Base-by-base conservation (phyloP, 2,797 vertebrate genomes). In the Chelon auratus region DNA sequence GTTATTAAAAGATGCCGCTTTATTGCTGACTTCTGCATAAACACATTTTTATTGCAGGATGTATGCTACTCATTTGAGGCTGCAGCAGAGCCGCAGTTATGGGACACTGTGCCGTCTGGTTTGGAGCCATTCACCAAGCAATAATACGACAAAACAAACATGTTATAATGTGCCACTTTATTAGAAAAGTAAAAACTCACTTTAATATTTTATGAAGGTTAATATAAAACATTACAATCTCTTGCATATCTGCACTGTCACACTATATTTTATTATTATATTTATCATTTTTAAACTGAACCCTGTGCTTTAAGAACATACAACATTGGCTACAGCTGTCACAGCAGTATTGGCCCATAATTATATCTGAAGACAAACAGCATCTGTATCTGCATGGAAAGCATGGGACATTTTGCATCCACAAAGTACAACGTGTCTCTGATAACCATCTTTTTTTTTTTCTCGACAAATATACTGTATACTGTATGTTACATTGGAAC, bases 131-230 rank as follows among this genome's bases (percentile, higher is more conserved):
- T 36, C 11, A 22, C n/a, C 59, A 52, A 76, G 37, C 33, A 89
- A 89, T 59, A 57, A 82, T 12, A 77, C 18, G 4, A 59, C 59
- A 83, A 83, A 75, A 82, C 68, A 80, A 61, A 68, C 72, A 80
- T 36, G 48, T 87, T 89, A 89, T 93, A 90, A 93, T 91, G 93
- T 95, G 94, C 92, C 92, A 92, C 91, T 95, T 95, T 95, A 95
- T 95, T 95, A 95, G 89, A 95, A 95, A 95, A 95, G 94, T 95
- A 95, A 94, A 95, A 95, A 95, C 90, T 94, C 89, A 91, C 90
- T 94, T 95, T 93, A 88, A 92, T 93, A 92, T 93, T 93, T 91
- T 93, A 94, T 92, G 87, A 94, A 93, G 93, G 76, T 91, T 92
- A 92, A 92, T 95, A 95, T 92, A 95, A 95, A 95, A 94, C 92